These are phyloP conservation scores for Erpornis zantholeuca DNA, from an alignment of 2,113 vertebrate genomes.

Conservation along the genomic window DNA sequence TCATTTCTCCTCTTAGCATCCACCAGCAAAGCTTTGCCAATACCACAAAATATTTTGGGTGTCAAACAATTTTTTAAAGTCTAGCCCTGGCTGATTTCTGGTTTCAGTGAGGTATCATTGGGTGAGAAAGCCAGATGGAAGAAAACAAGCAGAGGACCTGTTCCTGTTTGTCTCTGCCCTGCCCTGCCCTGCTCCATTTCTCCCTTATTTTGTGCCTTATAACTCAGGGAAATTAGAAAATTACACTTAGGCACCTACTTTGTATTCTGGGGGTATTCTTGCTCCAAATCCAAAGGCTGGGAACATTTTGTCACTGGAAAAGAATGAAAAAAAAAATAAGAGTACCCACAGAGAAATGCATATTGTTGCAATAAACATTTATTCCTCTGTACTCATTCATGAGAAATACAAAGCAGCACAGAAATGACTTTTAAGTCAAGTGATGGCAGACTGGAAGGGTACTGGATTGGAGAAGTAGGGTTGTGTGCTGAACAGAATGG, in stretches of 20 bases:
- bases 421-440: background rate
- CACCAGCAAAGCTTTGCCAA: background rate
- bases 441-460: background rate
- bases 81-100: background rate
- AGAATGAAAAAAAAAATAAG: conserved; percentile 20
- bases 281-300: conserved; percentile 97
- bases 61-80: background rate
- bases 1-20: background rate
- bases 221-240: conserved; percentile 6
- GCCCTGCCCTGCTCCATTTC: background rate
- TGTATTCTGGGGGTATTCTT: conserved; percentile 93
- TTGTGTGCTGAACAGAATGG: background rate
- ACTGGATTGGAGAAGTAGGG: background rate
- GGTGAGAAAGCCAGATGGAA: background rate
- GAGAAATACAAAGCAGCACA: background rate
- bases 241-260: conserved; percentile 76
- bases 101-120: background rate
- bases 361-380: background rate
- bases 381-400: background rate
- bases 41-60: background rate
- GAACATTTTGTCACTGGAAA: conserved; percentile 97
- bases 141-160: background rate
- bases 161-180: background rate
- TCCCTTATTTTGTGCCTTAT: background rate
- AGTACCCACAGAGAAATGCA: background rate